These are phyloP conservation scores for Romanomermis culicivorax DNA, from an alignment of 2,888 invertebrate species.

Conservation along the genomic window DNA sequence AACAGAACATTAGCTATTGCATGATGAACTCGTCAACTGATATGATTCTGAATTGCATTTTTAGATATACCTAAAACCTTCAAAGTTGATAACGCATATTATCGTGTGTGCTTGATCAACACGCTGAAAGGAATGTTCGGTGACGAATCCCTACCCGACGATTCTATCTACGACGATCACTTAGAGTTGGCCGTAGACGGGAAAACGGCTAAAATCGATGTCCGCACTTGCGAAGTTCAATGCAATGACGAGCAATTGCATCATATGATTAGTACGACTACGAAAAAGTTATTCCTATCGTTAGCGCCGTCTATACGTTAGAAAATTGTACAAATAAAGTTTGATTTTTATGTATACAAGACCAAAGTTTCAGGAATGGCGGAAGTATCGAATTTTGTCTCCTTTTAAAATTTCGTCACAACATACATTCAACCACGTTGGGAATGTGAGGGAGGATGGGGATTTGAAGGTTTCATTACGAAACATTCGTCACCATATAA, in stretches of 20 bases:
- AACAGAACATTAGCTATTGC: too few species aligned
- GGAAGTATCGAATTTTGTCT: too few species aligned
- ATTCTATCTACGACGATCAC: slow-evolving; percentile 62
- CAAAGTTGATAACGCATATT: slow-evolving; percentile 24
- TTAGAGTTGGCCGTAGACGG: slow-evolving; percentile 62
- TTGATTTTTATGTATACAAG: too few species aligned
- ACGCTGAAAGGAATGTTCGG: slow-evolving; percentile 88
- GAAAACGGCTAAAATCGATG: slow-evolving; percentile 61
- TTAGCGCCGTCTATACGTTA: slow-evolving; percentile 32
- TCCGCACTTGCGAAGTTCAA: slow-evolving; percentile 53
- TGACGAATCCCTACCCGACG: slow-evolving; percentile 70
- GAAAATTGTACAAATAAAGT: too few species aligned
- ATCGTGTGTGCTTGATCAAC: slow-evolving; percentile 56
- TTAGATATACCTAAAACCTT: slow-evolving; percentile 36
- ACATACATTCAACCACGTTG: too few species aligned
- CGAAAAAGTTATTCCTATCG: slow-evolving; percentile 60
- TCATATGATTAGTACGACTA: slow-evolving; percentile 61
- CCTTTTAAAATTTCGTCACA: too few species aligned
- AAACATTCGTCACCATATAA: too few species aligned
- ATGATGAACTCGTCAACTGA: too few species aligned
- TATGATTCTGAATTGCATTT: slow-evolving; percentile 33
- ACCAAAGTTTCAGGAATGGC: too few species aligned
- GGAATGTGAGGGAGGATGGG: too few species aligned
- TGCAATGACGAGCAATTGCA: slow-evolving; percentile 60
- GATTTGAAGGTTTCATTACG: too few species aligned